phyloP scores from a whole-genome alignment of 2,797 vertebrate genomes.

The Onychomys torridus region DNA sequence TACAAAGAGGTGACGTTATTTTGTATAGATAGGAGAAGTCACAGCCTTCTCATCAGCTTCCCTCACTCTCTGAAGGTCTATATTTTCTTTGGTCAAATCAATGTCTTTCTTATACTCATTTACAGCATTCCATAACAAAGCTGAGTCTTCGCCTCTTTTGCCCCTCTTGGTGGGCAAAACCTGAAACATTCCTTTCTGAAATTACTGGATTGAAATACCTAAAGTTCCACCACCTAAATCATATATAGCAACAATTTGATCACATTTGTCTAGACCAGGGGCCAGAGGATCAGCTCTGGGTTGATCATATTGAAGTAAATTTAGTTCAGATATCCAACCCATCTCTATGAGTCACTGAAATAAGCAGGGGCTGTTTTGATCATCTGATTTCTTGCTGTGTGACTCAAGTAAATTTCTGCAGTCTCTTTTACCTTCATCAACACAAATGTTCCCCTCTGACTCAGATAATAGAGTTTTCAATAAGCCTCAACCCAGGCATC shows the following conservation, averaged over 20 bases:
- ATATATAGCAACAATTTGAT: constrained; percentile 97
- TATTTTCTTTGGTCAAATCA: constrained; percentile 96
- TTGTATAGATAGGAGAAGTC: constrained; percentile 95
- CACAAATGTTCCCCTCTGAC: neutral
- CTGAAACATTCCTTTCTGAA: constrained; percentile 98
- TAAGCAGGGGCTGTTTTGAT: constrained; percentile 96
- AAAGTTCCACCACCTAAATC: constrained; percentile 98
- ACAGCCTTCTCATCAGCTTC: constrained; percentile 98
- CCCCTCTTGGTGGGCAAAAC: constrained; percentile 98
- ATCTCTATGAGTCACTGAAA: constrained; percentile 98
- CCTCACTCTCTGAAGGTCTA: constrained; percentile 92
- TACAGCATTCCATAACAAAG: constrained; percentile 94
- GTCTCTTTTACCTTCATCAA: neutral
- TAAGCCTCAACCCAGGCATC: neutral
- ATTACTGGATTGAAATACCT: constrained; percentile 97
- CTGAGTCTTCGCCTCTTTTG: constrained; percentile 98
- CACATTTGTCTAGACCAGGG: constrained; percentile 97
- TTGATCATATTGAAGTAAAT: constrained; percentile 97
- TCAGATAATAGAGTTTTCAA: neutral
- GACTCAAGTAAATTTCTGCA: constrained; percentile 95
- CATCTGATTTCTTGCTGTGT: constrained; percentile 94
- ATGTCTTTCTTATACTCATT: constrained; percentile 98
- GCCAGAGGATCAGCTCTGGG: constrained; percentile 96
- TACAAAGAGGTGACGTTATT: constrained; percentile 95
- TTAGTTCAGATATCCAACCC: constrained; percentile 96